These are phyloP conservation scores for Enoplosus armatus DNA, from an alignment of 2,797 vertebrate genomes.

Conservation along the genomic window DNA sequence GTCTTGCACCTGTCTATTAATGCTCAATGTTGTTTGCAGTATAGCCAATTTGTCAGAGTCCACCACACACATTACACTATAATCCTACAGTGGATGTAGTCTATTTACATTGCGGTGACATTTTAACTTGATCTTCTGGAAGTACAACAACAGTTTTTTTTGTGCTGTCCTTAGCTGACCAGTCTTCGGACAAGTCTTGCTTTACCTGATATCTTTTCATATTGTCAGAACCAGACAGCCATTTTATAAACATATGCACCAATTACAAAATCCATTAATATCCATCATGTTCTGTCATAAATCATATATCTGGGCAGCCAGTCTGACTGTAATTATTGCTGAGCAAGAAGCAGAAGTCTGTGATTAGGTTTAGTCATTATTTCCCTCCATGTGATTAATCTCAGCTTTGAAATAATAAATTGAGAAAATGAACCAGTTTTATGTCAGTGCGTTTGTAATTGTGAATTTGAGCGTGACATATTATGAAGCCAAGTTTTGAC, in stretches of 20 bases:
- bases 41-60: not conserved
- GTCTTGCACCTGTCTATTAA: not conserved
- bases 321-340: conserved; percentile 85
- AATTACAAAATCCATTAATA: conserved; percentile 89
- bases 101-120: not conserved
- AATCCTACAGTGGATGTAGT: conserved; percentile 2
- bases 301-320: conserved; percentile 81
- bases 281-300: conserved; percentile 86
- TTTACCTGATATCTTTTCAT: conserved; percentile 75
- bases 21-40: not conserved
- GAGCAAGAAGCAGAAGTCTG: conserved; percentile 84
- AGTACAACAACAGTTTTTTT: conserved; percentile 11
- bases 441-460: conserved; percentile 80
- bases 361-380: conserved; percentile 86
- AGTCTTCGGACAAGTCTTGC: conserved; percentile 27
- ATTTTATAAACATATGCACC: conserved; percentile 85
- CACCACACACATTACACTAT: not conserved
- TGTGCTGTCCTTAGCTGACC: conserved; percentile 23
- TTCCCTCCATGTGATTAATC: conserved; percentile 82
- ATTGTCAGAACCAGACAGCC: conserved; percentile 75
- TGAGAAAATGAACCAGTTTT: conserved; percentile 77
- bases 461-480: conserved; percentile 79
- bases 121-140: not conserved
- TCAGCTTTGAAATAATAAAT: conserved; percentile 84
- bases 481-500: conserved; percentile 71